These are phyloP conservation scores for Toxotes jaculatrix DNA, from an alignment of 2,113 vertebrate species.

Conservation along the genomic window DNA sequence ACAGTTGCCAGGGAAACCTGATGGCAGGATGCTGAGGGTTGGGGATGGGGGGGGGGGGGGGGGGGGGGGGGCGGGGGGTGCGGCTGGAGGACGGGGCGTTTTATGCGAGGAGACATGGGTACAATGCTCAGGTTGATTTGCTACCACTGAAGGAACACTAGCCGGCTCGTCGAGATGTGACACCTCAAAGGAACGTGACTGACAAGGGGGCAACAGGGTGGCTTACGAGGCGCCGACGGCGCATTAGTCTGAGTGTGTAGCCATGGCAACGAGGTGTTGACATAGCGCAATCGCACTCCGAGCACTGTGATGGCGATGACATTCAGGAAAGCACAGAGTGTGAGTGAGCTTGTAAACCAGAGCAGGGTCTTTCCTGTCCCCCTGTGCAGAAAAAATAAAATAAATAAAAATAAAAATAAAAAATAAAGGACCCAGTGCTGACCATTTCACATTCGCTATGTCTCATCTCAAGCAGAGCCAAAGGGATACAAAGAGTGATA, in stretches of 20 bases:
- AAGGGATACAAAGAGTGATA: conserved; percentile 64
- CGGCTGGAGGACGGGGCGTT: conserved; percentile 5
- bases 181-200: conserved; percentile 53
- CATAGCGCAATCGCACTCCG: conserved; percentile 68
- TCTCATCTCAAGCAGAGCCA: conserved; percentile 65
- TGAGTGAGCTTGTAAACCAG: conserved; percentile 66
- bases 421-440: conserved; percentile 39
- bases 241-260: conserved; percentile 76
- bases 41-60: background rate
- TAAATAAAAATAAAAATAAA: background rate
- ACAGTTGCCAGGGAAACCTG: conserved; percentile 86
- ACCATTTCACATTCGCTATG: conserved; percentile 63
- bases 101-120: conserved; percentile 59
- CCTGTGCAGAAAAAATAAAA: conserved; percentile 58
- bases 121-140: conserved; percentile 70
- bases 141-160: conserved; percentile 61
- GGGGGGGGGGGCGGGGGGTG: background rate
- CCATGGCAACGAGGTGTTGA: conserved; percentile 81
- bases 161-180: conserved; percentile 45
- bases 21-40: conserved; percentile 72
- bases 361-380: conserved; percentile 67
- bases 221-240: conserved; percentile 28
- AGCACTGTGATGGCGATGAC: conserved; percentile 73
- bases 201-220: conserved; percentile 45
- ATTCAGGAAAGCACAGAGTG: conserved; percentile 71